These are phyloP conservation scores for Chelon auratus DNA, from an alignment of 2,797 vertebrate genomes.

Conservation along the genomic window DNA sequence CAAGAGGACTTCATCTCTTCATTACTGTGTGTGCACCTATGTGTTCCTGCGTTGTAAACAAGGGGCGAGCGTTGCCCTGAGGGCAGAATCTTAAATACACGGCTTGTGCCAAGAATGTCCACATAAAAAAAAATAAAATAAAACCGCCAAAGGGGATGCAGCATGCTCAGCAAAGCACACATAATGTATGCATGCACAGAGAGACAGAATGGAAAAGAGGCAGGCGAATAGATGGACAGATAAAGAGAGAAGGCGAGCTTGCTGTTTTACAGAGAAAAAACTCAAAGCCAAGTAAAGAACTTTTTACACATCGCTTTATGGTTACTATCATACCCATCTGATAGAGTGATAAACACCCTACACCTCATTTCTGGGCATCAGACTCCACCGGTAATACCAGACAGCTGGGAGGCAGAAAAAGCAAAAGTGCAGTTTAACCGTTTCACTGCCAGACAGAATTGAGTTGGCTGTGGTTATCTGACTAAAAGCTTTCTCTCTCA, in stretches of 20 bases:
- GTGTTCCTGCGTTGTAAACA: slow-evolving; percentile 47
- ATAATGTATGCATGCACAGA: slow-evolving; percentile 51
- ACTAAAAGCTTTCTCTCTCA: slow-evolving; percentile 76
- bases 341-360: slow-evolving; percentile 59
- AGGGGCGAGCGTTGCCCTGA: slow-evolving; percentile 57
- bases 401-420: slow-evolving; percentile 70
- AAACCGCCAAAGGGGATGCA: slow-evolving; percentile 48
- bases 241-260: slow-evolving; percentile 12
- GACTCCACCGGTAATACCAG: slow-evolving; percentile 67
- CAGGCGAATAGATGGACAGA: slow-evolving; percentile 9
- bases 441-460: slow-evolving; percentile 81
- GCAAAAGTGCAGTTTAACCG: slow-evolving; percentile 85
- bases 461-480: slow-evolving; percentile 81
- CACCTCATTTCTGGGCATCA: slow-evolving; percentile 73
- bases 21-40: slow-evolving; percentile 35
- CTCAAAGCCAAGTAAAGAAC: slow-evolving; percentile 14
- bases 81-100: slow-evolving; percentile 65
- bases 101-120: slow-evolving; percentile 65
- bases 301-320: slow-evolving; percentile 39
- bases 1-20: slow-evolving; percentile 34
- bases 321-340: slow-evolving; percentile 54
- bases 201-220: background rate
- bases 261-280: slow-evolving; percentile 22
- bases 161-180: slow-evolving; percentile 67
- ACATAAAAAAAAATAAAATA: slow-evolving; percentile 18